These are phyloP conservation scores for Himalopsyche japonica DNA, from an alignment of 2,888 invertebrate species.

Conservation along the genomic window DNA sequence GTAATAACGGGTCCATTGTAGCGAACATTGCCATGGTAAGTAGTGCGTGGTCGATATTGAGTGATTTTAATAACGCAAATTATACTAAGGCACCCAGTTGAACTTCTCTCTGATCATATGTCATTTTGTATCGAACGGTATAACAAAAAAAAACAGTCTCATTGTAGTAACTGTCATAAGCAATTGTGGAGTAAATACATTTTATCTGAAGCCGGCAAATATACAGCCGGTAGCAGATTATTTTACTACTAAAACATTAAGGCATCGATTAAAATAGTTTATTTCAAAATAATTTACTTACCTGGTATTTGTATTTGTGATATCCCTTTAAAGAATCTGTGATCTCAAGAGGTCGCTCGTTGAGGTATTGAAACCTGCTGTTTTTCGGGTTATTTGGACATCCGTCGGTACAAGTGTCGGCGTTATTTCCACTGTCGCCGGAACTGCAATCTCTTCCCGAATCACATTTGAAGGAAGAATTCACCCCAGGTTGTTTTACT, in stretches of 20 bases:
- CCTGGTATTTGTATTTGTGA: slow-evolving; percentile 37
- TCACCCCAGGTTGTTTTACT: slow-evolving; percentile 15
- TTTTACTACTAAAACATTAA: too few species aligned
- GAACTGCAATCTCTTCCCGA: slow-evolving; percentile 7
- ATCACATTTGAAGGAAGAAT: slow-evolving; percentile 15
- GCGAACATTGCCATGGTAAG: background rate
- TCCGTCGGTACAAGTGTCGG: slow-evolving; percentile 28
- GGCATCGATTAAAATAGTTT: too few species aligned
- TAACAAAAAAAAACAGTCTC: background rate
- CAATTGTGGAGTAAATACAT: too few species aligned
- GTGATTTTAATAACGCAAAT: background rate
- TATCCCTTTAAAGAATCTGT: slow-evolving; percentile 28
- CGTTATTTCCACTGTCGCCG: background rate
- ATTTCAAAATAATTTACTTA: slow-evolving; percentile 5
- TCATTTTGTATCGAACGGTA: background rate
- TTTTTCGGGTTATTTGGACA: slow-evolving; percentile 14
- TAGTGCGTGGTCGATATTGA: background rate
- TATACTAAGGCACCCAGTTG: background rate
- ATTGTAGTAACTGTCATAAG: background rate
- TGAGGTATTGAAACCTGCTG: slow-evolving; percentile 31
- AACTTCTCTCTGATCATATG: background rate
- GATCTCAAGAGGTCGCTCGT: slow-evolving; percentile 25
- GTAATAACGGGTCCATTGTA: background rate
- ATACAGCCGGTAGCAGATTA: too few species aligned
- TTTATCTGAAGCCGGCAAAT: too few species aligned